Conservation (phyloP, 2,797 vertebrate genomes). For the Hydrocynus forskahlii region DNA sequence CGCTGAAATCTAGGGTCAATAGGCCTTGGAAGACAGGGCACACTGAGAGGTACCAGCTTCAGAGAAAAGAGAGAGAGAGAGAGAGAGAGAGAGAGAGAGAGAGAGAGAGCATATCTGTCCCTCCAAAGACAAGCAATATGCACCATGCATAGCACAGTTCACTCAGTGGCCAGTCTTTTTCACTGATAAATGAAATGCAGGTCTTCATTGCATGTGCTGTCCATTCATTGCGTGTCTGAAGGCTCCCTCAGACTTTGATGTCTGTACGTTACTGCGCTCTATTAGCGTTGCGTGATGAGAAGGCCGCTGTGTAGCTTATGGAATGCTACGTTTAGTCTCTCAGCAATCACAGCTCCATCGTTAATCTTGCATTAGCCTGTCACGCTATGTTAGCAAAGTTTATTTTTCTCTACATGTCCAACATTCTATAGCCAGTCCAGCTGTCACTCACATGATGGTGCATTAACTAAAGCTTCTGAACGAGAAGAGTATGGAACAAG, state of each 20-base stretch:
- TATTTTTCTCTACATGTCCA: not conserved
- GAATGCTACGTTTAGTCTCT: constrained; percentile 15
- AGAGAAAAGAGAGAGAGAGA: too few species aligned
- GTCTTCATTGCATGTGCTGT: constrained; percentile 7
- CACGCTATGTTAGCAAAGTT: not conserved
- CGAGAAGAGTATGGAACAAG: not conserved
- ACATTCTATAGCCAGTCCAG: constrained; percentile 4
- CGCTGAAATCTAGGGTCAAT: constrained; percentile 6
- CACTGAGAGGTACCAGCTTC: too few species aligned
- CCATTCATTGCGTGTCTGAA: not conserved
- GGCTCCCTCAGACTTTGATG: constrained; percentile 14
- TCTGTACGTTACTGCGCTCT: constrained; percentile 18
- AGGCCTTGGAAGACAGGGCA: not conserved
- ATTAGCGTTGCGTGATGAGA: constrained; percentile 34
- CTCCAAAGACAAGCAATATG: not conserved
- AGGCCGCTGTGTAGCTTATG: constrained; percentile 16
- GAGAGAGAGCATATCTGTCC: not conserved
- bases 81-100: not conserved
- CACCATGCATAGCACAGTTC: not conserved
- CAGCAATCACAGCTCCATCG: constrained; percentile 28
- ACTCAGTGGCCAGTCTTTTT: not conserved
- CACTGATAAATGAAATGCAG: not conserved
- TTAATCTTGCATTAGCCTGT: constrained; percentile 31
- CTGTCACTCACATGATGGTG: not conserved
- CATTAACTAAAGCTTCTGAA: not conserved